These are phyloP conservation scores for Lasioglossum lativentre DNA, from an alignment of 2,888 invertebrate genomes.

Conservation along the genomic window DNA sequence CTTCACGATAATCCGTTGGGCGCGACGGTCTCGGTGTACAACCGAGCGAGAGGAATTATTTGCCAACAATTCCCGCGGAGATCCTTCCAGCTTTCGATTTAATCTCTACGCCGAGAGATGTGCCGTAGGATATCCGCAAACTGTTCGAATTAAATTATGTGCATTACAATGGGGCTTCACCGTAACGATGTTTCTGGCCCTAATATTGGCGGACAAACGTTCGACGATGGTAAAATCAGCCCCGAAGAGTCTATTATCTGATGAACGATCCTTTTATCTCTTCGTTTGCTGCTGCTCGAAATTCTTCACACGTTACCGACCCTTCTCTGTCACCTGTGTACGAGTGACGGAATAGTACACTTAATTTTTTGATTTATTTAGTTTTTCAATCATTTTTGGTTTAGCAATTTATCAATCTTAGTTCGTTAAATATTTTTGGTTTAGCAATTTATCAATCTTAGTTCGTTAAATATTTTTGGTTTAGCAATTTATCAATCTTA, in stretches of 20 bases:
- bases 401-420: too few relatives aligned
- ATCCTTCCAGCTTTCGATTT: slow-evolving; percentile 44
- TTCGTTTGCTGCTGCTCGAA: neutral
- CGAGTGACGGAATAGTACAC: too few relatives aligned
- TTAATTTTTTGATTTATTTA: too few relatives aligned
- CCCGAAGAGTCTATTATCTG: neutral
- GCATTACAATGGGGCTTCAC: slow-evolving; percentile 47
- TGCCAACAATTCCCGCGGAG: slow-evolving; percentile 52
- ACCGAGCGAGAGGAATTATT: slow-evolving; percentile 54
- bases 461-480: too few relatives aligned
- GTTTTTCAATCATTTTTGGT: too few relatives aligned
- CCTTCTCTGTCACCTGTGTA: too few relatives aligned
- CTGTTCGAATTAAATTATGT: slow-evolving; percentile 52
- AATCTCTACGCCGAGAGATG: slow-evolving; percentile 34
- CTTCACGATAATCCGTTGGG: slow-evolving; percentile 52
- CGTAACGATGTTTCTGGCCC: slow-evolving; percentile 47
- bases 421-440: too few relatives aligned
- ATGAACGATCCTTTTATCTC: neutral
- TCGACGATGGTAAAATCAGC: neutral
- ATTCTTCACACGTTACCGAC: neutral
- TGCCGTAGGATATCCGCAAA: slow-evolving; percentile 36
- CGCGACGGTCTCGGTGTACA: neutral
- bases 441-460: too few relatives aligned
- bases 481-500: too few relatives aligned
- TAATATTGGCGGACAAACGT: slow-evolving; percentile 30